Conservation (phyloP, 2,888 invertebrate genomes). For the Isotomurus palustris region DNA sequence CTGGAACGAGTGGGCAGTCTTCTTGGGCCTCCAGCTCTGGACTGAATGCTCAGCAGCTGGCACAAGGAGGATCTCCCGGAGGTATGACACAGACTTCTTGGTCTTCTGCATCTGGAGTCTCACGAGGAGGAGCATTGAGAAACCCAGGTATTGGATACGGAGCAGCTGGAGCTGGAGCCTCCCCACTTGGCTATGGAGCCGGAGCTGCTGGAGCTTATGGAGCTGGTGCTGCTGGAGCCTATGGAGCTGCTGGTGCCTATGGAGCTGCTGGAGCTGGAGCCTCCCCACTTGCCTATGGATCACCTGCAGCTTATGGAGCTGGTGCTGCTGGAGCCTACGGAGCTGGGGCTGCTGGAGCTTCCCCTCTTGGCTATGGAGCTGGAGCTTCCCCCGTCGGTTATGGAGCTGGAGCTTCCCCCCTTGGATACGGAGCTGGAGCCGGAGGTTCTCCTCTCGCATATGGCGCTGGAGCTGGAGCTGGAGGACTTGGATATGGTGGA, state of each 20-base stretch:
- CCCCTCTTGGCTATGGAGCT: constrained; percentile 30
- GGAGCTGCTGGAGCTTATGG: background rate
- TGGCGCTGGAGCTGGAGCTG: constrained; percentile 37
- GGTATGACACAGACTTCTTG: background rate
- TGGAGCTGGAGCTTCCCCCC: constrained; percentile 41
- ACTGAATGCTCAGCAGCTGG: background rate
- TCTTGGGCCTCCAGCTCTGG: background rate
- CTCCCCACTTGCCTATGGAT: background rate
- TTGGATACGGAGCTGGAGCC: constrained; percentile 20
- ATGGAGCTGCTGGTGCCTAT: background rate
- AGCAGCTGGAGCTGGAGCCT: background rate
- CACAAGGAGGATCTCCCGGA: background rate
- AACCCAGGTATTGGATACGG: background rate
- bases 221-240: background rate
- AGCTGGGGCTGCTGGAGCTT: constrained; percentile 10
- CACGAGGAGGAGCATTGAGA: background rate
- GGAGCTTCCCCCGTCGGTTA: constrained; percentile 43
- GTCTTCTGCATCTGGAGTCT: background rate
- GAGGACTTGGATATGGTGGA: constrained; percentile 28
- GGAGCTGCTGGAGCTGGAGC: background rate
- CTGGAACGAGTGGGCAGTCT: background rate
- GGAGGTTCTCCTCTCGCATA: constrained; percentile 28
- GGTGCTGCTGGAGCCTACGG: constrained; percentile 34
- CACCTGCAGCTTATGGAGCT: constrained; percentile 43
- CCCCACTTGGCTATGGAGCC: background rate